A percentile compares a stretch with the other conserved stretches of the same genome.
Evolutionary conservation across 1,140 invertebrate species (phyloP).

Genomic region (Pissodes strobi): DNA sequence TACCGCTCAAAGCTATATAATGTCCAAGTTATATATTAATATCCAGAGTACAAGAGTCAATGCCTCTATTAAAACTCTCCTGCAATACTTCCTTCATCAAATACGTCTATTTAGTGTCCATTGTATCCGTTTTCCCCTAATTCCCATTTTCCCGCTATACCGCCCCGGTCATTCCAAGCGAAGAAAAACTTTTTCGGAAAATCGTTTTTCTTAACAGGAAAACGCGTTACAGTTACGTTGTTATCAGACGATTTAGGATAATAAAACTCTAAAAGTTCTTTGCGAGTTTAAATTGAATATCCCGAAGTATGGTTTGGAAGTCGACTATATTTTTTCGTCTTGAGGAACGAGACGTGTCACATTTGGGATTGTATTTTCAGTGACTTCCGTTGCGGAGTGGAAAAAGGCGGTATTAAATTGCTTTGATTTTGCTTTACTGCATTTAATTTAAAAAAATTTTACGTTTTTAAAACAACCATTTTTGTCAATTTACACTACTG

Average conservation of each 20-base stretch:
- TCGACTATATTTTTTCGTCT: constrained; percentile 1
- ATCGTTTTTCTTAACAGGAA: constrained; percentile 22
- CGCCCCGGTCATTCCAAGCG: background rate
- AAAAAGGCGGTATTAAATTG: no score
- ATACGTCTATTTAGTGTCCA: constrained; percentile 9
- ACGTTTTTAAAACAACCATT: no score
- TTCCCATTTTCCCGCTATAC: constrained; percentile 3
- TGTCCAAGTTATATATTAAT: no score
- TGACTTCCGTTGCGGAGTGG: no score
- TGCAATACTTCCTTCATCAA: background rate
- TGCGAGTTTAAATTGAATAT: constrained; percentile 18
- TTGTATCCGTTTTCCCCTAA: constrained; percentile 18
- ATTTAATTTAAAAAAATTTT: no score
- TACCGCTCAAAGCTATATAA: no score
- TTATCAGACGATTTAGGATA: constrained; percentile 24
- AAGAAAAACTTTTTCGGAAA: constrained; percentile 23
- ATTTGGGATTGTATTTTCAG: constrained; percentile 1
- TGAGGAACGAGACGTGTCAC: background rate
- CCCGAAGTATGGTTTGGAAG: constrained; percentile 7
- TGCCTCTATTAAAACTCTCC: background rate
- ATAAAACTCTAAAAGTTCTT: constrained; percentile 18
- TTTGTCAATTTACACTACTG: no score
- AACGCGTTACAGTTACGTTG: constrained; percentile 16
- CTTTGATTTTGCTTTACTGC: no score
- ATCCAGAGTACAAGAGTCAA: no score